These are phyloP conservation scores for Zaprionus lineosus DNA, from an alignment of 2,888 invertebrate genomes.

Conservation along the genomic window DNA sequence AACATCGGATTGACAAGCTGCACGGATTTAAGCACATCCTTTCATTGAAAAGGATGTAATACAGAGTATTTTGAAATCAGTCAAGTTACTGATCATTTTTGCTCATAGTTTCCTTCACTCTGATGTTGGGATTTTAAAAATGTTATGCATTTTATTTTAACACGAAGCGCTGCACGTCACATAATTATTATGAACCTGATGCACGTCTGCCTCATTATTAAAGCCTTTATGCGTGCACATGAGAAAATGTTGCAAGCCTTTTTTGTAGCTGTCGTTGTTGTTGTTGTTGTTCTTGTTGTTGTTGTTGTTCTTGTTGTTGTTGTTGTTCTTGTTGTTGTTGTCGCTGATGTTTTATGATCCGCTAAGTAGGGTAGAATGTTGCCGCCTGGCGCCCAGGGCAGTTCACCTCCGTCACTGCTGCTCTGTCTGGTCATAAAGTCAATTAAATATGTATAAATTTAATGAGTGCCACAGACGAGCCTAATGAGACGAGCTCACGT, in stretches of 20 bases:
- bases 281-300: constrained; percentile 35
- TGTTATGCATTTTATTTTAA: constrained; percentile 50
- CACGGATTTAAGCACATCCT: too few species aligned
- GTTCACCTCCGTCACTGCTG: constrained; percentile 8
- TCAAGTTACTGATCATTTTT: too few species aligned
- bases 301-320: constrained; percentile 17
- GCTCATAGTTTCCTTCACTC: constrained; percentile 9
- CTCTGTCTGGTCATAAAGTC: constrained; percentile 65
- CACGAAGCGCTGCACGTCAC: constrained; percentile 52
- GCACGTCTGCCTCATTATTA: constrained; percentile 60
- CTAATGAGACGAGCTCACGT: constrained; percentile 54
- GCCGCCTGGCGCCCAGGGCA: constrained; percentile 45
- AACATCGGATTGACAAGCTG: too few species aligned
- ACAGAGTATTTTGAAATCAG: too few species aligned
- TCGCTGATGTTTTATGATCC: constrained; percentile 57
- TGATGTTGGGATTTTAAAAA: constrained; percentile 41
- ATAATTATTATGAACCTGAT: constrained; percentile 73
- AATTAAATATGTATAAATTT: constrained; percentile 78
- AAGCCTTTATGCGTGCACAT: constrained; percentile 68
- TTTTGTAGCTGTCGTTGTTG: too few species aligned
- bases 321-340: constrained; percentile 28
- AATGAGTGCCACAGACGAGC: constrained; percentile 52
- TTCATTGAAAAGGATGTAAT: too few species aligned
- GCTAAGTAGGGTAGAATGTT: constrained; percentile 67
- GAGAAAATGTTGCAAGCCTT: constrained; percentile 33